Conservation (phyloP, 2,797 vertebrate species). For the Peromyscus attwateri region DNA sequence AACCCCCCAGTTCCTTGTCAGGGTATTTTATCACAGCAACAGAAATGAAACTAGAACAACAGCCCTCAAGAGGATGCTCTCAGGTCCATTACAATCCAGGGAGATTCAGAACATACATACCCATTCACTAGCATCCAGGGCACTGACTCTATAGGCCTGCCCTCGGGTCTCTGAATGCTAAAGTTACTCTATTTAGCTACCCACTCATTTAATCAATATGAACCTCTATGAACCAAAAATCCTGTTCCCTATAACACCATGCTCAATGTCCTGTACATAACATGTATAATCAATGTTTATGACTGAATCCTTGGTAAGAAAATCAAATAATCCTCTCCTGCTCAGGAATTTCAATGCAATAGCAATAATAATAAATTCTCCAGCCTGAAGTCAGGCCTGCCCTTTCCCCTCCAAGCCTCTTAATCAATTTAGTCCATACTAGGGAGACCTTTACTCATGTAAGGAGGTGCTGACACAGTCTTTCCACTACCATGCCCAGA, state of each 20-base stretch:
- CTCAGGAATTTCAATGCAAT: background rate
- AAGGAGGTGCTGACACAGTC: conserved; percentile 42
- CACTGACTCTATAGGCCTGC: background rate
- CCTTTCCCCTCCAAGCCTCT: background rate
- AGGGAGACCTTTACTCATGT: conserved; percentile 30
- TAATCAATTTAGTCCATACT: conserved; percentile 33
- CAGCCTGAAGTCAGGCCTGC: background rate
- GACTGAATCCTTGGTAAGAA: conserved; percentile 28
- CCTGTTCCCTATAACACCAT: background rate
- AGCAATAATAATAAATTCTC: background rate
- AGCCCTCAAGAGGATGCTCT: background rate
- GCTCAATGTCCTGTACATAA: background rate
- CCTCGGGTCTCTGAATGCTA: background rate
- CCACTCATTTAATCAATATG: conserved; percentile 14
- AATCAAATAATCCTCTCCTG: conserved; percentile 34
- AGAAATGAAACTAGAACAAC: background rate
- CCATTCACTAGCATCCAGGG: background rate
- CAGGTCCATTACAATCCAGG: conserved; percentile 18
- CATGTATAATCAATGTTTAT: background rate
- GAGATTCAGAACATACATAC: background rate
- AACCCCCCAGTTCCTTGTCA: background rate
- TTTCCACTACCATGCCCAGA: conserved; percentile 28
- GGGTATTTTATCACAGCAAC: background rate
- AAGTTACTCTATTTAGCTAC: conserved; percentile 4
- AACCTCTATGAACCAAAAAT: background rate